Evolutionary conservation across 2,797 vertebrate species (phyloP).

Genomic region (Thaleichthys pacificus): DNA sequence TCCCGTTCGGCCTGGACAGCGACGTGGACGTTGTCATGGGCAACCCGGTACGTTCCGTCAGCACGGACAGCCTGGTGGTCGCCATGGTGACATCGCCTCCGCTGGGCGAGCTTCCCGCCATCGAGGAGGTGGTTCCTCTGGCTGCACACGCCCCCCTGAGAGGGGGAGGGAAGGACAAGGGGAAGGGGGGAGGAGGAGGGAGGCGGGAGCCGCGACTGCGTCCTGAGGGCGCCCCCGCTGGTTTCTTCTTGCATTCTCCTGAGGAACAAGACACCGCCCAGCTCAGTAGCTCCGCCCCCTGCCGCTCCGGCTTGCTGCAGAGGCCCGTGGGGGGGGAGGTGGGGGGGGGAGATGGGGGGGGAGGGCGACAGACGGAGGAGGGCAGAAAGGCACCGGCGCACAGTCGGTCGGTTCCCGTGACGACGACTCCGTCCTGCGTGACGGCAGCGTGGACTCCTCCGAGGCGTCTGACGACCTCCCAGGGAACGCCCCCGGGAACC

Average conservation of each 20-base stretch:
- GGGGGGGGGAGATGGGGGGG: constrained; percentile 20
- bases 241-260: constrained; percentile 87
- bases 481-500: constrained; percentile 63
- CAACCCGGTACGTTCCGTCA: constrained; percentile 87
- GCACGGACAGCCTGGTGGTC: constrained; percentile 81
- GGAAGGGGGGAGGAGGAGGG: constrained; percentile 40
- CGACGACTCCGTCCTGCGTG: constrained; percentile 76
- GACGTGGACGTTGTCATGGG: constrained; percentile 95
- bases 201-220: constrained; percentile 78
- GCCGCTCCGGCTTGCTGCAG: constrained; percentile 61
- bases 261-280: constrained; percentile 59
- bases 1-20: constrained; percentile 95
- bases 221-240: constrained; percentile 87
- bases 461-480: constrained; percentile 69
- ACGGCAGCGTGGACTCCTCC: constrained; percentile 80
- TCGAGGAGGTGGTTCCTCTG: constrained; percentile 84
- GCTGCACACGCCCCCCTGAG: constrained; percentile 69
- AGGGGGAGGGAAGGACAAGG: constrained; percentile 36
- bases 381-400: constrained; percentile 20
- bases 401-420: constrained; percentile 65
- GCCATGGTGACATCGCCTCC: constrained; percentile 53
- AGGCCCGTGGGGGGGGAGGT: constrained; percentile 54
- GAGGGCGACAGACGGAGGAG: constrained; percentile 39
- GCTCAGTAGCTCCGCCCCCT: constrained; percentile 75
- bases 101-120: constrained; percentile 81